These are phyloP conservation scores for Thinocorus orbignyianus DNA, from an alignment of 2,113 vertebrate species.

Conservation along the genomic window DNA sequence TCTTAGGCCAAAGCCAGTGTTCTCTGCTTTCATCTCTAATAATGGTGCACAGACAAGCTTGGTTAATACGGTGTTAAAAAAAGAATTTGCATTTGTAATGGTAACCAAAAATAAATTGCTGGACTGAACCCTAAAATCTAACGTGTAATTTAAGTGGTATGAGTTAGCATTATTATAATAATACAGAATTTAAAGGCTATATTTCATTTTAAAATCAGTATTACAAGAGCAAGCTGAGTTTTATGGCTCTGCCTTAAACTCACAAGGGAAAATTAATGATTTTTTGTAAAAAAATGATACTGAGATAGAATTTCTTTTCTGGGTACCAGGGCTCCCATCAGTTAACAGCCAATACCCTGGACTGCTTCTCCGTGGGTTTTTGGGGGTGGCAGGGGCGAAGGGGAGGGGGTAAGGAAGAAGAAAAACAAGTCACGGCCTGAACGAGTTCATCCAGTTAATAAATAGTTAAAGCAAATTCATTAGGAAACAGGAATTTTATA, in stretches of 20 bases:
- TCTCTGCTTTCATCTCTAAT: slow-evolving; percentile 77
- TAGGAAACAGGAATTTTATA: slow-evolving; percentile 77
- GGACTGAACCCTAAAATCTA: not conserved
- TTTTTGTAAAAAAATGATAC: not conserved
- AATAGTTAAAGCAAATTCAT: slow-evolving; percentile 81
- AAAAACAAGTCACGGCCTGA: not conserved
- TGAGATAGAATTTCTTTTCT: not conserved
- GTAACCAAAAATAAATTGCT: slow-evolving; percentile 15
- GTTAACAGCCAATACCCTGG: not conserved
- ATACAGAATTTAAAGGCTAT: not conserved
- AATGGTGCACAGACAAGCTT: slow-evolving; percentile 70
- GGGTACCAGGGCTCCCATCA: not conserved
- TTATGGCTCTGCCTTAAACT: not conserved
- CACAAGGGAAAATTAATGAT: not conserved
- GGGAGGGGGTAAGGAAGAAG: not conserved
- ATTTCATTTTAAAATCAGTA: not conserved
- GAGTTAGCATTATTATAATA: not conserved
- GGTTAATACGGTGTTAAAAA: slow-evolving; percentile 61
- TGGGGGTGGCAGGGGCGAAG: not conserved
- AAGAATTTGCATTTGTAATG: not conserved
- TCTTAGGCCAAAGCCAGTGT: slow-evolving; percentile 66
- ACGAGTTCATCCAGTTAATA: slow-evolving; percentile 69
- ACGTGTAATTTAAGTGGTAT: not conserved
- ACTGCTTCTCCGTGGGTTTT: not conserved
- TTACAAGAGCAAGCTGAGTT: not conserved